phyloP scores from a whole-genome alignment of 1,140 invertebrate genomes.

The Penaeus japonicus region DNA sequence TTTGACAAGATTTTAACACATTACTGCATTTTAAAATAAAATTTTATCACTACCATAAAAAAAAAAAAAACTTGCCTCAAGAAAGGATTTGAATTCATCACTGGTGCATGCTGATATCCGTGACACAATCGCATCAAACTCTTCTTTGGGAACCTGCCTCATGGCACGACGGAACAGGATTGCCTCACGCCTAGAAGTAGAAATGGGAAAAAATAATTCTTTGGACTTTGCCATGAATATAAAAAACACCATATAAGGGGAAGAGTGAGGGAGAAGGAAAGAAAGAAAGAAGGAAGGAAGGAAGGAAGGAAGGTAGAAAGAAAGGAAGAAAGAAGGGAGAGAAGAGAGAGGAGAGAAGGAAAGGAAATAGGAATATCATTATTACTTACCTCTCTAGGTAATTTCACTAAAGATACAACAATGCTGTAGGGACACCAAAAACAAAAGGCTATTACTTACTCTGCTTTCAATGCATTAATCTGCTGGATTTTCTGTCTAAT shows the following conservation, averaged over 20 bases:
- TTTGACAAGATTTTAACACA: no score
- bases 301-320: background rate
- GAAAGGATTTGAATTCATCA: constrained; percentile 29
- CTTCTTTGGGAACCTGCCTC: constrained; percentile 46
- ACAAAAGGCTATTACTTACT: constrained; percentile 20
- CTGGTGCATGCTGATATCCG: constrained; percentile 43
- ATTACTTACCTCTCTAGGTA: no score
- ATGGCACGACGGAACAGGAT: constrained; percentile 50
- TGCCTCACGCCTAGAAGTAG: constrained; percentile 33
- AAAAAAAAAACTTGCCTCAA: constrained; percentile 28
- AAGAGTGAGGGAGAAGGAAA: background rate
- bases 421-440: no score
- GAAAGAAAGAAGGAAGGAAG: background rate
- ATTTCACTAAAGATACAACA: no score
- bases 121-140: constrained; percentile 24
- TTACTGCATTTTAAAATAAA: background rate
- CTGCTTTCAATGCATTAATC: background rate
- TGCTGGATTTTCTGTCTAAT: constrained; percentile 4
- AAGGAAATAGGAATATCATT: no score
- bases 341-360: background rate
- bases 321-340: background rate
- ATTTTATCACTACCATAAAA: background rate
- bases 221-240: no score
- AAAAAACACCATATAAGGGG: background rate
- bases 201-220: background rate